Base-by-base conservation (phyloP, 2,797 vertebrate species). In the Microcaecilia unicolor region DNA sequence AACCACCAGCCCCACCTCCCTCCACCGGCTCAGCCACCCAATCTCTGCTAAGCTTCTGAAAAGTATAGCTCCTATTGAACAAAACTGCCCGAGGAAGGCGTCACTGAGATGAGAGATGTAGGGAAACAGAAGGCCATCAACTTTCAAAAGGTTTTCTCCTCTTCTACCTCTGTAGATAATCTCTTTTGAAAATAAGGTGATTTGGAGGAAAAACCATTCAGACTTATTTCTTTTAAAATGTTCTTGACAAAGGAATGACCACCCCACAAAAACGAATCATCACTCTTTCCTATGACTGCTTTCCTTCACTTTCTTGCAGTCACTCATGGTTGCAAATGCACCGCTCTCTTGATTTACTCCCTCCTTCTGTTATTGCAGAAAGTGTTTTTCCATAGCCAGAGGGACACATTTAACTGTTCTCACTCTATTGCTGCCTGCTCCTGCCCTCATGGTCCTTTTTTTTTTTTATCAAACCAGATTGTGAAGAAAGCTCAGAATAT, bases 321-420 rank as follows among this genome's bases (percentile, higher is more conserved):
- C 62, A 58, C 53, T 65, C 55, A 58, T 54, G 50, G 61, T 64
- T 70, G 64, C 48, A 36, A 55, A 49, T 53, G 41, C 50, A 36
- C 46, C 53, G 23, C 16, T 53, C 49, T 57, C 61, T 63, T 54
- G 55, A 72, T 63, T 66, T 61, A 41, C 50, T 79, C 77, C 58
- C 71, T 78, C 70, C 28, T 54, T 56, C 53, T 57, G 56, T 51
- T 54, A 37, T 64, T 66, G 53, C 52, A 62, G 38, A 44, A 67
- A n/a, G 55, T 73, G 60, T 67, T 54, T 28, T 47, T 61, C 53
- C 49, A 47, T 42, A 58, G 59, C 74, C 61, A 6, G 1, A 0
- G 70, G 71, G 74, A 74, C 47, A 56, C 46, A 63, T 79, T 72
- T 70, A 67, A 78, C 78, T 70, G 55, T 73, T 73, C 66, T 74